phyloP scores from a whole-genome alignment of 2,888 invertebrate species.

The Cylloceria caligata region DNA sequence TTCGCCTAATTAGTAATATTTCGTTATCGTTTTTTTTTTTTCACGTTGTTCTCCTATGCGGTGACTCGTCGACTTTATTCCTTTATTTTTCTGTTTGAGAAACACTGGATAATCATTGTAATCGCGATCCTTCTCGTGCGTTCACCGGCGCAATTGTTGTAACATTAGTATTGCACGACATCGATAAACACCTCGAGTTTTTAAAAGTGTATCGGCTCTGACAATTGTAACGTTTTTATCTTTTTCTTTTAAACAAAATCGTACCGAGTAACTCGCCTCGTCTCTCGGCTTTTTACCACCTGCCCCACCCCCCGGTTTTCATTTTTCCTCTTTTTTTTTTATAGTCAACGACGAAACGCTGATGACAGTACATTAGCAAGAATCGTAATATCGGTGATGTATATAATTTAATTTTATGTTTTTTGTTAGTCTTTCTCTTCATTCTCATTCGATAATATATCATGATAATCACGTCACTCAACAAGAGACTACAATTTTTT shows the following conservation, averaged over 20 bases:
- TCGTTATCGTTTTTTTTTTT: slow-evolving; percentile 33
- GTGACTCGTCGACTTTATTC: slow-evolving; percentile 6
- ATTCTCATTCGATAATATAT: slow-evolving; percentile 28
- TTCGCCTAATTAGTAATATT: slow-evolving; percentile 52
- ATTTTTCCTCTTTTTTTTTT: slow-evolving; percentile 39
- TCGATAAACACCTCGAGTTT: slow-evolving; percentile 77
- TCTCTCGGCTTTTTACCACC: slow-evolving; percentile 11
- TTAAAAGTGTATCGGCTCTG: slow-evolving; percentile 69
- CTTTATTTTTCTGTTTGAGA: slow-evolving; percentile 45
- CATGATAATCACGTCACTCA: slow-evolving; percentile 44
- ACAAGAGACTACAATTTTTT: slow-evolving; percentile 45
- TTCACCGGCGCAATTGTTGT: slow-evolving; percentile 60
- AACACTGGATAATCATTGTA: slow-evolving; percentile 48
- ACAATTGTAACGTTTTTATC: slow-evolving; percentile 42
- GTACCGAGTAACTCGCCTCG: slow-evolving; percentile 35
- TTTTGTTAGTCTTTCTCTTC: background rate
- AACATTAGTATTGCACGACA: slow-evolving; percentile 77
- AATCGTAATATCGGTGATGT: slow-evolving; percentile 51
- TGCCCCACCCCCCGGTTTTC: background rate
- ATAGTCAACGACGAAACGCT: slow-evolving; percentile 66
- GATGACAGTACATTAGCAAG: slow-evolving; percentile 67
- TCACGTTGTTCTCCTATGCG: slow-evolving; percentile 34
- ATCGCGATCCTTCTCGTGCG: slow-evolving; percentile 33
- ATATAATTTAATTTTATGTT: slow-evolving; percentile 24
- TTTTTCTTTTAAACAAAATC: slow-evolving; percentile 45